A percentile compares a stretch with the other conserved stretches of the same genome.
phyloP scores from a whole-genome alignment of 1,140 invertebrate genomes.

The Macrobrachium nipponense region DNA sequence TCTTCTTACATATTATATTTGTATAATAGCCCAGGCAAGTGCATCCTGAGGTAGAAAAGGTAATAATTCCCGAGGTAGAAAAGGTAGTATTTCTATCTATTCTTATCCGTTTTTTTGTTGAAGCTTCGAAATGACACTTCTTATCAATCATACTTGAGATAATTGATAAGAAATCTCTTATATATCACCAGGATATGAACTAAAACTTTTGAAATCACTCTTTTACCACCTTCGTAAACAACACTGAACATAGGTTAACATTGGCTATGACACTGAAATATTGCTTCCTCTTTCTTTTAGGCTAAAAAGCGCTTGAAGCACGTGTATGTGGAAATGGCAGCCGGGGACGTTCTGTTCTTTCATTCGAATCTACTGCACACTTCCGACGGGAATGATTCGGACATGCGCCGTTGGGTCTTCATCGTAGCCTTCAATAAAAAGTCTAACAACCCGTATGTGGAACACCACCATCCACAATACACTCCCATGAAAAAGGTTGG shows the following conservation, averaged over 20 bases:
- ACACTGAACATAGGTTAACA: not conserved
- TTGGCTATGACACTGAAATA: not conserved
- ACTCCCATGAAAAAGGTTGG: slow-evolving; percentile 44
- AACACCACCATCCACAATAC: slow-evolving; percentile 55
- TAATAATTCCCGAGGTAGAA: too few species aligned
- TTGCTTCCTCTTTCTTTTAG: not conserved
- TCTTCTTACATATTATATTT: too few species aligned
- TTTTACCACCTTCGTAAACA: not conserved
- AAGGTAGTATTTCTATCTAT: too few species aligned
- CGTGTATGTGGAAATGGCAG: slow-evolving; percentile 38
- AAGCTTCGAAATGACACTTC: too few species aligned
- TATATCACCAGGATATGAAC: too few species aligned
- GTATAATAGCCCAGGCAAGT: too few species aligned
- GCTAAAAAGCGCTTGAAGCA: slow-evolving; percentile 4
- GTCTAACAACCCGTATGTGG: slow-evolving; percentile 42
- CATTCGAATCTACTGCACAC: slow-evolving; percentile 58
- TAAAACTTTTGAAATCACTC: not conserved
- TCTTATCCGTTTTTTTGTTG: too few species aligned
- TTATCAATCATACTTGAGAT: too few species aligned
- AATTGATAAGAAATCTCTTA: too few species aligned
- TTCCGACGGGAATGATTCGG: slow-evolving; percentile 34
- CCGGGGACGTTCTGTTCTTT: slow-evolving; percentile 58
- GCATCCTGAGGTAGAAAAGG: too few species aligned
- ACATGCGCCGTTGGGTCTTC: slow-evolving; percentile 38
- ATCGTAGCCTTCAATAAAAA: slow-evolving; percentile 49